These are phyloP conservation scores for Dermochelys coriacea DNA, from an alignment of 2,797 vertebrate species.

Conservation along the genomic window DNA sequence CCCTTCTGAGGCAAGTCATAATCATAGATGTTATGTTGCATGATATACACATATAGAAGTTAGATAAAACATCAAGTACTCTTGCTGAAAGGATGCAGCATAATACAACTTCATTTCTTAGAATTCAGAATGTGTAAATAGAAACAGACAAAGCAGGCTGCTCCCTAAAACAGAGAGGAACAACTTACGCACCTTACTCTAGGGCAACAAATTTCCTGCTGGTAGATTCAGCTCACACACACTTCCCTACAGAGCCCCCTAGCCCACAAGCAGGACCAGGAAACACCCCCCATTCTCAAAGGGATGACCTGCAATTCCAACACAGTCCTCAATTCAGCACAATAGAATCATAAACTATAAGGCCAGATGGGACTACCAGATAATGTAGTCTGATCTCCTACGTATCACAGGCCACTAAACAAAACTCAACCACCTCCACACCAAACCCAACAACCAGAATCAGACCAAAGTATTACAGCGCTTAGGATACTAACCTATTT, in stretches of 20 bases:
- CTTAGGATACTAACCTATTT: neutral
- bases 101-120: neutral
- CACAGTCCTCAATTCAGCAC: neutral
- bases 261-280: neutral
- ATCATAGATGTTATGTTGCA: too few relatives aligned
- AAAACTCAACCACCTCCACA: neutral
- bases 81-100: neutral
- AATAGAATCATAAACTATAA: neutral
- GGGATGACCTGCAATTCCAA: neutral
- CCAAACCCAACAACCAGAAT: neutral
- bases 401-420: neutral
- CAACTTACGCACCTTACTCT: neutral
- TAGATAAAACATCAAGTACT: too few relatives aligned
- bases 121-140: neutral
- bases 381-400: neutral
- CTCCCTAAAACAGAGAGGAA: neutral
- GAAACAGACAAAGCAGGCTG: neutral
- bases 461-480: neutral
- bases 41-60: too few relatives aligned
- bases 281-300: neutral
- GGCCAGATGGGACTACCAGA: neutral
- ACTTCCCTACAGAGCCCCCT: neutral
- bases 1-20: too few relatives aligned
- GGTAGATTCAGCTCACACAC: neutral
- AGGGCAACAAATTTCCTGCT: neutral